Percentiles rank a stretch among this genome's conserved stretches.
These are phyloP conservation scores for Agriotes lineatus DNA, from an alignment of 2,888 invertebrate species.

Conservation along the genomic window DNA sequence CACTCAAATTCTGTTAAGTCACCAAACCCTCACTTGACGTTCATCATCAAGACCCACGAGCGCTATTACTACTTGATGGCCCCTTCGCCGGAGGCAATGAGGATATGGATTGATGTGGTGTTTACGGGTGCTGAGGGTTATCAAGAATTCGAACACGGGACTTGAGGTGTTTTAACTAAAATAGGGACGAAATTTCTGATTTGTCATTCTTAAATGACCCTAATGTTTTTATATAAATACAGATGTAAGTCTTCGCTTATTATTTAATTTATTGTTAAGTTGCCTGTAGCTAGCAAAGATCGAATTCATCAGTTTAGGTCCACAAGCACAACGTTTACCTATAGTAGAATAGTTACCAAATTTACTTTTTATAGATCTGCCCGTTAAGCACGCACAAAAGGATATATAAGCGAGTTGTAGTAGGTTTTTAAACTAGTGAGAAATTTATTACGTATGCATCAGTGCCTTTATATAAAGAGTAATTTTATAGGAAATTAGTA, in stretches of 20 bases:
- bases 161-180: constrained; percentile 53
- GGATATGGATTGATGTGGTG: constrained; percentile 97
- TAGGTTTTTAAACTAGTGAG: not conserved
- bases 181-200: not conserved
- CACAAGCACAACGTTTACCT: no score
- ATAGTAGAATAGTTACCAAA: constrained; percentile 14
- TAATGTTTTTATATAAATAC: not conserved
- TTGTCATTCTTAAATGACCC: not conserved
- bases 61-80: constrained; percentile 93
- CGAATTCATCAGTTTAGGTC: no score
- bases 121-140: constrained; percentile 95
- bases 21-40: constrained; percentile 91
- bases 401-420: not conserved
- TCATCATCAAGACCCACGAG: constrained; percentile 94
- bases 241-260: not conserved
- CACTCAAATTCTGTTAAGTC: constrained; percentile 93
- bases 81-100: constrained; percentile 92
- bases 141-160: constrained; percentile 73
- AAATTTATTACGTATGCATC: not conserved
- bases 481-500: not conserved
- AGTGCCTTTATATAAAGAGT: constrained; percentile 10
- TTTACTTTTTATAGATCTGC: constrained; percentile 9
- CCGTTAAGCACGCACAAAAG: not conserved
- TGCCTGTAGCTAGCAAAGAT: not conserved
- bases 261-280: not conserved